A percentile compares a stretch with the other conserved stretches of the same genome.
Conservation (phyloP, 1,140 invertebrate genomes). For the Nephila pilipes region DNA sequence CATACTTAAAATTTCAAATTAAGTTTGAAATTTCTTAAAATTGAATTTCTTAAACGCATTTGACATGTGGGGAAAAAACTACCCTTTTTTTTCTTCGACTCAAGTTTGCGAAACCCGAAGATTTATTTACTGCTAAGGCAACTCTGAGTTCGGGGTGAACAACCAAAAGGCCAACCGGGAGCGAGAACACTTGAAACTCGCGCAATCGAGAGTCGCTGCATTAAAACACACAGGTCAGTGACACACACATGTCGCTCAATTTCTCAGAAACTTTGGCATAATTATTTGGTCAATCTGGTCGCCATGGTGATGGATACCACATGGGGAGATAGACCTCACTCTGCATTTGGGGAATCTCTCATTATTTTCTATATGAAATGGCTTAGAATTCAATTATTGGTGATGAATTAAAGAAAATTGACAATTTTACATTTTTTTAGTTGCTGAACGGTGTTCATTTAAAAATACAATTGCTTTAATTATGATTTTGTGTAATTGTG, state of each 20-base stretch:
- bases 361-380: too few species aligned
- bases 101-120: constrained; percentile 32
- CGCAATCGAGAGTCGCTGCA: constrained; percentile 23
- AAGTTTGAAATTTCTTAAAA: neutral
- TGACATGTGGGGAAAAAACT: too few species aligned
- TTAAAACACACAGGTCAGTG: constrained; percentile 57
- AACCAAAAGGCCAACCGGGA: constrained; percentile 43
- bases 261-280: constrained; percentile 58
- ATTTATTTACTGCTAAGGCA: constrained; percentile 1
- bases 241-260: constrained; percentile 40
- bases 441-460: too few species aligned
- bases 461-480: too few species aligned
- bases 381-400: too few species aligned
- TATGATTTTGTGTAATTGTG: too few species aligned
- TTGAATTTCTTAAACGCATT: neutral
- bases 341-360: neutral
- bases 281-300: constrained; percentile 65
- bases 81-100: neutral
- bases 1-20: too few species aligned
- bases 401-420: too few species aligned
- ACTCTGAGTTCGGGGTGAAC: neutral
- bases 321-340: neutral
- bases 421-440: too few species aligned
- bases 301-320: neutral
- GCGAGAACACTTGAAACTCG: constrained; percentile 51